Conservation (phyloP, 2,113 vertebrate genomes). For the Callipepla squamata region DNA sequence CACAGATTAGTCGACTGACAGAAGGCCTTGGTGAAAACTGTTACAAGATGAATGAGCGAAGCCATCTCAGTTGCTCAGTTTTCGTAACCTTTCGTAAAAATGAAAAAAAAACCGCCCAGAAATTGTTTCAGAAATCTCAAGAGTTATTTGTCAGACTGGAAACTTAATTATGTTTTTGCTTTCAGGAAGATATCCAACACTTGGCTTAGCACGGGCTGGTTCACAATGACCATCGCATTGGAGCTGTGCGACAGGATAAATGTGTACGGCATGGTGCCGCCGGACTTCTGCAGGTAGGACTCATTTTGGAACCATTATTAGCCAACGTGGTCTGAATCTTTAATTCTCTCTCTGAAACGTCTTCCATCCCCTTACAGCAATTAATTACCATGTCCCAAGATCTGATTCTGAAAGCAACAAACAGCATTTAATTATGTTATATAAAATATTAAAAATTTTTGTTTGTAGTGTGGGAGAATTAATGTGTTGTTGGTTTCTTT, state of each 20-base stretch:
- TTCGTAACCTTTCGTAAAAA: constrained; percentile 32
- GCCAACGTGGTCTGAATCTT: constrained; percentile 18
- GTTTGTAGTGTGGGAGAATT: constrained; percentile 71
- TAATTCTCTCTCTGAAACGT: constrained; percentile 23
- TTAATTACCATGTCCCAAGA: constrained; percentile 68
- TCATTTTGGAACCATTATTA: constrained; percentile 47
- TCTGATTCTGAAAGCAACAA: constrained; percentile 71
- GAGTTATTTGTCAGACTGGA: constrained; percentile 48
- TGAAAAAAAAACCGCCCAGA: neutral
- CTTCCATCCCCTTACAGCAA: constrained; percentile 55
- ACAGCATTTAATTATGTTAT: constrained; percentile 73
- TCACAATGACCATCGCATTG: constrained; percentile 98
- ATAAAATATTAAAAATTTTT: constrained; percentile 76
- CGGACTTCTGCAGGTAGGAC: constrained; percentile 97
- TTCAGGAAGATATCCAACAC: constrained; percentile 97
- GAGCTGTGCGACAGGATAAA: constrained; percentile 96
- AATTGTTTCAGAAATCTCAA: constrained; percentile 21
- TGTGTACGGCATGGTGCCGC: constrained; percentile 97
- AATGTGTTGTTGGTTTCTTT: constrained; percentile 74
- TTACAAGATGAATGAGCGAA: neutral
- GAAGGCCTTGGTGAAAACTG: neutral
- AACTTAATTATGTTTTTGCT: constrained; percentile 73
- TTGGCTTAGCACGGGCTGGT: constrained; percentile 99
- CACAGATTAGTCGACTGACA: neutral
- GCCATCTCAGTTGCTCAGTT: constrained; percentile 1